Evolutionary conservation across 1,140 invertebrate genomes (phyloP), one percentile per base, ranked within the genome.

Genomic region (Ephestia elutella): DNA sequence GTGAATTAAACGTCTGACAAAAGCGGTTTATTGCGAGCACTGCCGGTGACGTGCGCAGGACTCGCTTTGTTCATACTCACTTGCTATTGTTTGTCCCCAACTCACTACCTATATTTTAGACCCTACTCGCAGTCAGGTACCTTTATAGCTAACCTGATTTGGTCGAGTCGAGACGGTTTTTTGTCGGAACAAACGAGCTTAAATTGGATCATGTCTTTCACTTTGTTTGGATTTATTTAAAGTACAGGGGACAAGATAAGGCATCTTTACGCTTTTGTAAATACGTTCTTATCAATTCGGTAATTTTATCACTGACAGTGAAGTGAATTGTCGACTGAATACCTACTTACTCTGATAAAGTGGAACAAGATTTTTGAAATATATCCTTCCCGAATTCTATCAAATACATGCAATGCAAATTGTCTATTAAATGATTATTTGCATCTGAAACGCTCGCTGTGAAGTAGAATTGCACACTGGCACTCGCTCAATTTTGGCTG

Each of bases 1-100:
- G 73, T 80, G 73, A 70, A 78, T 80, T 80, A 82, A 78, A 80
- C 55, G 75, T 68, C 66, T 68, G 59, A 82, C 76, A 80, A 82
- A 73, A 69, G 66, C 56, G 50, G 63, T 78, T 76, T 79, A 77
- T 71, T 77, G 70, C 65, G 65, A 53, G 65, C 59, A 66, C 61
- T 72, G 62, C 63, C 55, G 64, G 19, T 50, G 59, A 57, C 56
- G 57, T 32, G 38, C 38, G n/a, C 38, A 10, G 65, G 63, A 72
- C 44, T 61, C 48, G 63, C 65, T 71, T 74, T 74, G 67, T 78
- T 66, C 65, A 70, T 50, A 66, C 49, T 60, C 48, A 63, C 59
- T 63, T 48, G 57, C 64, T 57, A 68, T 71, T 73, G 68, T 68
- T 66, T 68, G 68, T 64, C 49, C 54, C 59, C 20, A 59, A 56